Evolutionary conservation across 2,888 invertebrate species (phyloP), one percentile per base, ranked within the genome.

Genomic region (Stratiomys singularior): DNA sequence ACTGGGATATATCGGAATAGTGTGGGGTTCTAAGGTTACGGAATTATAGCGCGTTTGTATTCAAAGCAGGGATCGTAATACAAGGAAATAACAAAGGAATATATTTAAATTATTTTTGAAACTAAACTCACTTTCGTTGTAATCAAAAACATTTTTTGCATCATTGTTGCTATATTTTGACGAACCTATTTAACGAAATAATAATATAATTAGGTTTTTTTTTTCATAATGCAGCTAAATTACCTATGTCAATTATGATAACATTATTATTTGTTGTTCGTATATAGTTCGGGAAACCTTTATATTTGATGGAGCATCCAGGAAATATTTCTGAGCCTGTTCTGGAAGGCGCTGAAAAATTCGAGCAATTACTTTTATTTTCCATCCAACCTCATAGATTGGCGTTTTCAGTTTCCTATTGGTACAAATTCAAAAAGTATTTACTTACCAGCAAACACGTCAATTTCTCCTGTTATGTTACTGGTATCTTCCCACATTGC

Each of bases 361-460:
- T 76, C 21, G 13, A 76, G n/a, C n/a, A n/a, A n/a, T n/a, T n/a
- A n/a, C n/a, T n/a, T n/a, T n/a, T n/a, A n/a, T n/a, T n/a, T n/a
- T n/a, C n/a, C n/a, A n/a, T n/a, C n/a, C n/a, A n/a, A n/a, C n/a
- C n/a, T n/a, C n/a, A n/a, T 11, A 13, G 25, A 7, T 23, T 28
- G n/a, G 56, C 56, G 18, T 56, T 56, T n/a, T n/a, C n/a, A n/a
- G n/a, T n/a, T n/a, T n/a, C n/a, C n/a, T n/a, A n/a, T n/a, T n/a
- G n/a, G n/a, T n/a, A n/a, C n/a, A 18, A 15, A 56, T 9, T 56
- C 5, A n/a, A 56, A 56, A 56, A n/a, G n/a, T 37, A 5, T 37
- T 9, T 37, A 44, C 71, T 79, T 69, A 79, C 79, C 79, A 18
- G 77, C 76, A 76, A 79, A 79, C 15, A 79, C 76, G 71, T 79